Percentiles rank a stretch among this genome's conserved stretches.
These are phyloP conservation scores for Parazoanthus swiftii DNA, from an alignment of 92 coral and sea anemone genomes.

Conservation along the genomic window DNA sequence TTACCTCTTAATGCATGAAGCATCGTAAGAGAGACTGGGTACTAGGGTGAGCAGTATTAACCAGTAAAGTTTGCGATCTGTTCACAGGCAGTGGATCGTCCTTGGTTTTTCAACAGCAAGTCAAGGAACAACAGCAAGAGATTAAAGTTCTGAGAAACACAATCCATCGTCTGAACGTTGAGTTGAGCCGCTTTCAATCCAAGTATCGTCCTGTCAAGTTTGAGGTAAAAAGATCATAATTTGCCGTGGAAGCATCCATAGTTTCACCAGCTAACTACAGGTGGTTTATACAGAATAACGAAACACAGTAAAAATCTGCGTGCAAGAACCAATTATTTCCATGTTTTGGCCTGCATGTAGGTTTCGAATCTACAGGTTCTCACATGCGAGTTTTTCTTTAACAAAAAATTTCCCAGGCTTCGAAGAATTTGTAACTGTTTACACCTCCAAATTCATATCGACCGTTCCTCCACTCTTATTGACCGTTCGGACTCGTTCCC, in stretches of 20 bases:
- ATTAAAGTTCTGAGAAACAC: constrained; percentile 75
- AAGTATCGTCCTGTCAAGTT: constrained; percentile 78
- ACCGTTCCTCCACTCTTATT: no score
- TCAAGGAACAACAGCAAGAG: constrained; percentile 85
- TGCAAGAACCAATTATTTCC: no score
- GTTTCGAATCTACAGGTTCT: no score
- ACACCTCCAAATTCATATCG: no score
- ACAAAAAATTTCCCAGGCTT: no score
- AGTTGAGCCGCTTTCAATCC: constrained; percentile 93
- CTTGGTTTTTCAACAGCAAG: constrained; percentile 74
- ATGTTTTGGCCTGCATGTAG: no score
- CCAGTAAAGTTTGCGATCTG: not conserved
- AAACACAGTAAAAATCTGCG: no score
- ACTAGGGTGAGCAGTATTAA: not conserved
- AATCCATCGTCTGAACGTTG: constrained; percentile 94
- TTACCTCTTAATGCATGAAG: not conserved
- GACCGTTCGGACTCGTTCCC: no score
- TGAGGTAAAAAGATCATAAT: constrained; percentile 65
- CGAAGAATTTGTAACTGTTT: no score
- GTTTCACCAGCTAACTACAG: not conserved
- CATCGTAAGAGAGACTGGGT: not conserved
- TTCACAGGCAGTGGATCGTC: constrained; percentile 61
- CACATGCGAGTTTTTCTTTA: no score
- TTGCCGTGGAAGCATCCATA: not conserved
- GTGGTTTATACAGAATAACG: not conserved